Base-by-base conservation (phyloP, 1,140 invertebrate genomes). In the Cepaea nemoralis region DNA sequence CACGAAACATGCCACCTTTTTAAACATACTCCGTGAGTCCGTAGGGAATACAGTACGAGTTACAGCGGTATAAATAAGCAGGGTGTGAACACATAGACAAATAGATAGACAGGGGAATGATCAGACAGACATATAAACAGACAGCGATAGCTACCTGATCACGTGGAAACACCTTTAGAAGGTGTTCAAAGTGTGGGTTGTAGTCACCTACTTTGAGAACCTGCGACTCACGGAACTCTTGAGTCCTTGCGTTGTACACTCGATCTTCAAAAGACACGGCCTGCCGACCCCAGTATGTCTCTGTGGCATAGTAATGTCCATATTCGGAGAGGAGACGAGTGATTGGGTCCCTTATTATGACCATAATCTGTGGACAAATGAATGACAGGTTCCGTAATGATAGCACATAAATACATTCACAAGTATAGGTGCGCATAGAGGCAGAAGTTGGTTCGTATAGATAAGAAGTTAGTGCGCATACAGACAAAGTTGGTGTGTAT, bases 171-270 rank as follows among this genome's bases (percentile, higher is more conserved):
- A 79, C 77, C 6, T 40, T 79, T 24, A 79, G n/a, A 0, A 79
- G 31, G 37, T 79, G 77, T 42, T 79, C 59, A 69, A 79, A 79
- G n/a, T 79, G 77, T 1, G 77, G 77, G 14, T 24, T 48, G 77
- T 79, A 79, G 27, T 79, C 42, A 39, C 77, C 77, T 39, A 79
- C 66, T 69, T 79, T 79, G 39, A 79, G 66, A 79, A 79, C 27
- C 37, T 69, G 59, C 40, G 16, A 27, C 10, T 35, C 42, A 19
- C 48, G 5, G 77, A 79, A 79, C 8, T 48, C 6, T 27, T 48
- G 35, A 10, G 59, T 69, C 27, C 35, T 79, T 19, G 63, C 0
- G 40, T 45, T 69, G 27, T 19, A 69, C 2, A 79, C 40, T 19
- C 77, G 59, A 31, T 63, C 48, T 27, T 45, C n/a, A 35, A 79